These are phyloP conservation scores for Napeogenes inachia DNA, from an alignment of 2,888 invertebrate species.

Conservation along the genomic window DNA sequence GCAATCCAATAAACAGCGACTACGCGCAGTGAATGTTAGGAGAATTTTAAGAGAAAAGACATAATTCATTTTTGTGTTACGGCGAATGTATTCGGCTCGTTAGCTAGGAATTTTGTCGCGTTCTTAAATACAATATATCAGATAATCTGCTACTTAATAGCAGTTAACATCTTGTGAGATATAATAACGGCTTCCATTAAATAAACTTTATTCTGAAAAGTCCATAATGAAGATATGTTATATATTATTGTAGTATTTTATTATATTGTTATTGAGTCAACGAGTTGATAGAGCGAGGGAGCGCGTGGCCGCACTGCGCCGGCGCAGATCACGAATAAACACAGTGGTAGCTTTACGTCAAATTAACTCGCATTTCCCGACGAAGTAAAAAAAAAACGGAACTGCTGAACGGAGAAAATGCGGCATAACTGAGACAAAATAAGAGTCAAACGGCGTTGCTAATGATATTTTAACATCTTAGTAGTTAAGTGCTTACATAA, in stretches of 20 bases:
- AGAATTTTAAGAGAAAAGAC: slow-evolving; percentile 19
- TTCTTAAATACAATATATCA: slow-evolving; percentile 34
- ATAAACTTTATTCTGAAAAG: slow-evolving; percentile 65
- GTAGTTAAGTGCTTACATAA: not conserved
- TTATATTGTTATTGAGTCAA: slow-evolving; percentile 1
- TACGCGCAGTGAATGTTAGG: slow-evolving; percentile 10
- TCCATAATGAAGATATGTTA: slow-evolving; percentile 51
- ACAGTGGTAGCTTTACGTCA: slow-evolving; percentile 60
- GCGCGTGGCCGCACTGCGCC: slow-evolving; percentile 54
- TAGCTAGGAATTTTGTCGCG: slow-evolving; percentile 50
- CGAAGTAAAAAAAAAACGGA: slow-evolving; percentile 68
- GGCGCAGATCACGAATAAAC: slow-evolving; percentile 38
- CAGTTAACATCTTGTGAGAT: not conserved
- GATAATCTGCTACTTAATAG: slow-evolving; percentile 5
- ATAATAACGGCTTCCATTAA: slow-evolving; percentile 44
- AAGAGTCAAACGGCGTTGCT: slow-evolving; percentile 51
- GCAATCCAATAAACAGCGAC: not conserved
- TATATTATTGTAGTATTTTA: slow-evolving; percentile 15
- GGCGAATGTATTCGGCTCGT: slow-evolving; percentile 37
- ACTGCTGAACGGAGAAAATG: slow-evolving; percentile 63
- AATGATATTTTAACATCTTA: slow-evolving; percentile 21
- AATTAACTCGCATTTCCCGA: slow-evolving; percentile 68
- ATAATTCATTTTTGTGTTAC: slow-evolving; percentile 16
- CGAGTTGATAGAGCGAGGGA: slow-evolving; percentile 42
- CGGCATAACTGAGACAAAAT: slow-evolving; percentile 60